Evolutionary conservation across 2,888 invertebrate species (phyloP), one percentile per base, ranked within the genome.

Genomic region (Rhabditophanes sp.): DNA sequence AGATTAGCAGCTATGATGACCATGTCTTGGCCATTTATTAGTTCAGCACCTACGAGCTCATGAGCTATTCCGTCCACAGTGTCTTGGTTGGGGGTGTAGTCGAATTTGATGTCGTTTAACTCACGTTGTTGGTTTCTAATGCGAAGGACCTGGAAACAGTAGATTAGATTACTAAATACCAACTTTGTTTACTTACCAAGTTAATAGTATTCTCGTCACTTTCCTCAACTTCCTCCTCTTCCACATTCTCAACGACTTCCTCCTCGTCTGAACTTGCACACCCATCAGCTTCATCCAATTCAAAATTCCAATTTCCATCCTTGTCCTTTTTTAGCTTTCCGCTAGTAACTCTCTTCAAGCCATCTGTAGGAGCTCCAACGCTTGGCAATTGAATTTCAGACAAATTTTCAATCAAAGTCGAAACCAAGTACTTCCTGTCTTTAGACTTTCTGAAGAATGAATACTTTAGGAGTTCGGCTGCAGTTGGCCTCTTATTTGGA

Each of bases 391-490:
- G 56, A 2, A 56, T 48, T 3, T 53, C 46, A 21, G 56, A 57
- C 21, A 61, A 46, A 38, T 60, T 63, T 35, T 61, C 65, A 28
- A 65, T 60, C 21, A 65, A 46, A 9, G 63, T 43, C 34, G 64
- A 56, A 8, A 62, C 56, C 25, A 65, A 47, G 41, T 53, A 65
- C 29, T 42, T 40, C 33, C 48, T 48, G 37, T 60, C 65, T 43
- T 90, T 93, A 7, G 88, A 83, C 69, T 93, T 93, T 67, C 82
- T 87, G 70, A 96, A 90, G 68, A 96, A 96, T 2, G 85, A 82
- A 69, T 93, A 84, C 68, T 90, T 93, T 35, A 99, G 70, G 30
- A 96, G 71, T 67, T 93, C 90, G 22, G 82, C 80, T 12, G 96
- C 90, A 0, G 88, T 81, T 5, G 93, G 90, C 55, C 78, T 51